Evolutionary conservation across 2,113 vertebrate genomes (phyloP), one percentile per base, ranked within the genome.

Genomic region (Periophthalmodon schlosseri): DNA sequence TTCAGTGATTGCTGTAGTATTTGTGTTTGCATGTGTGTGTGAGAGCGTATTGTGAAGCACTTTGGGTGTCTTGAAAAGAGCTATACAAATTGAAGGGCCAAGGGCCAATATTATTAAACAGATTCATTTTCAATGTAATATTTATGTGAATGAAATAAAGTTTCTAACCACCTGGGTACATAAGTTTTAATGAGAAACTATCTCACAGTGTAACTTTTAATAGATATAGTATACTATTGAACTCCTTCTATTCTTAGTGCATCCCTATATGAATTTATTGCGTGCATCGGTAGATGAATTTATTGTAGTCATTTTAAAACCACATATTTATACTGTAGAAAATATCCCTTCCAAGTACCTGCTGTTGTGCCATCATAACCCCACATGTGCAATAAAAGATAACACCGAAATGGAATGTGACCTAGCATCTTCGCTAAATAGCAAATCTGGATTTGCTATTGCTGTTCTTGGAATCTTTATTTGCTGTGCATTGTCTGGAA

Each of bases 391-490:
- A 9, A 63, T 58, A 28, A 44, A 73, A 82, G 83, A 88, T 89
- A 73, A 82, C 87, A 86, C 68, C 77, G 76, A 73, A 72, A 77
- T 68, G 28, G 39, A 69, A 66, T 74, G 74, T 70, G 68, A 76
- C 78, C 75, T 54, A 74, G 76, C 61, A 67, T 75, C 76, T 60
- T 60, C 14, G 23, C 21, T 44, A 44, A 44, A 44, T 44, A 44
- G 20, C 57, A 63, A 56, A 56, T 56, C 18, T 10, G n/a, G 52
- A 56, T 56, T 21, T 56, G 52, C 20, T 56, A n/a, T 56, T 56
- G 52, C 52, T 56, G 52, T 56, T 39, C 81, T 89, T 91, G 85
- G 80, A 78, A 83, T 87, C 74, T 75, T 80, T 86, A 81, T 79
- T 68, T 50, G 72, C 52, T 75, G 88, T 69, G 77, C 78, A 80